Conservation (phyloP, 1,140 invertebrate species). For the Heliothis subflexa region DNA sequence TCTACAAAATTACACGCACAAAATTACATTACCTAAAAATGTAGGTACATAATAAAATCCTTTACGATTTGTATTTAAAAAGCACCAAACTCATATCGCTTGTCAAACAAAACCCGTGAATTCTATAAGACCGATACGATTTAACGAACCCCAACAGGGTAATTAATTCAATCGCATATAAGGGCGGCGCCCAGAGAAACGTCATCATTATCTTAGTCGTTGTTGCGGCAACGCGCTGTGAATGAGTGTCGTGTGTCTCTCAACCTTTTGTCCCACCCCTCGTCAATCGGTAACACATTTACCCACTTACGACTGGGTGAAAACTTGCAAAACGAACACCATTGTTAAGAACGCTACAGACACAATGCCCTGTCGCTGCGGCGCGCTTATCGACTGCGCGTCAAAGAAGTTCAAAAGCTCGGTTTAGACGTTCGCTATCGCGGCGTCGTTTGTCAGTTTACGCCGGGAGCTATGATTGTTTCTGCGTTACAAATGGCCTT, state of each 20-base stretch:
- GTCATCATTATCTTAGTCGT: constrained; percentile 78
- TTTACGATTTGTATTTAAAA: too few relatives aligned
- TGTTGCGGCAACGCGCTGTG: constrained; percentile 66
- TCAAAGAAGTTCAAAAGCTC: constrained; percentile 84
- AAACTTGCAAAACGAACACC: constrained; percentile 82
- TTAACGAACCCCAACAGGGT: constrained; percentile 33
- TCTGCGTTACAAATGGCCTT: constrained; percentile 76
- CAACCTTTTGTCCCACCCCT: constrained; percentile 71
- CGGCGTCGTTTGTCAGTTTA: constrained; percentile 78
- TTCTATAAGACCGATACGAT: constrained; percentile 40
- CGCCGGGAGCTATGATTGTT: constrained; percentile 74
- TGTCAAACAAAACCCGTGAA: constrained; percentile 29
- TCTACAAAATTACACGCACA: too few relatives aligned
- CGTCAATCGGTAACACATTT: constrained; percentile 86
- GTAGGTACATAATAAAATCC: not conserved
- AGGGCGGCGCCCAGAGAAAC: constrained; percentile 63
- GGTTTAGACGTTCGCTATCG: constrained; percentile 78
- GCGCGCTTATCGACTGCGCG: constrained; percentile 77
- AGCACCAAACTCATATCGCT: constrained; percentile 2
- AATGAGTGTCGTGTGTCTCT: constrained; percentile 66
- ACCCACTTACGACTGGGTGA: constrained; percentile 81
- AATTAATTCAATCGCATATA: constrained; percentile 50
- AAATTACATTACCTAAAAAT: not conserved
- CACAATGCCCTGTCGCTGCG: constrained; percentile 63
- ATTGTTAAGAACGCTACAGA: constrained; percentile 67